phyloP scores from a whole-genome alignment of 2,113 vertebrate genomes.

The Formicarius rufipectus region DNA sequence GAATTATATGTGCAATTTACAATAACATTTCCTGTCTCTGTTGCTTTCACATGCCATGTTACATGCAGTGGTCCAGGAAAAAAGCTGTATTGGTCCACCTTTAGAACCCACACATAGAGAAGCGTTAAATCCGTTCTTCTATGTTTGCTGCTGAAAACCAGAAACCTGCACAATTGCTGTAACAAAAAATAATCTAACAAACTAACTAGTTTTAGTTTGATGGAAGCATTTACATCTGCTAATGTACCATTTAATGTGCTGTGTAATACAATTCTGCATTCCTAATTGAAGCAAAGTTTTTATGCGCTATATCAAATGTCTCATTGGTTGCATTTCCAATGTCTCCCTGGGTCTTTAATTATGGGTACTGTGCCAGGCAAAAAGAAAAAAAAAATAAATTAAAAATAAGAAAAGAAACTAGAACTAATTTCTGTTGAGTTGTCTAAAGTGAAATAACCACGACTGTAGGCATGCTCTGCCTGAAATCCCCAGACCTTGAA shows the following conservation, averaged over 20 bases:
- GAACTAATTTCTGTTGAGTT: background rate
- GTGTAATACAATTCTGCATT: constrained; percentile 31
- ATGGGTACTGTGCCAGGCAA: background rate
- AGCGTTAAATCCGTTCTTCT: background rate
- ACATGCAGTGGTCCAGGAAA: background rate
- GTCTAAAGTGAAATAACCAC: background rate
- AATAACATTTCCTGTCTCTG: background rate
- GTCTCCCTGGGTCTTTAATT: background rate
- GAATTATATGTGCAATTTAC: background rate
- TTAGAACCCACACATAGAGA: background rate
- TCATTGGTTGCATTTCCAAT: constrained; percentile 1
- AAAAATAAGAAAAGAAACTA: background rate
- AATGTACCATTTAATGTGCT: constrained; percentile 48
- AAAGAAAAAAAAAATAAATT: background rate
- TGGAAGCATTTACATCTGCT: constrained; percentile 20
- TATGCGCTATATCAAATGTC: background rate
- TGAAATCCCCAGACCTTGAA: background rate
- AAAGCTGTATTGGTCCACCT: background rate
- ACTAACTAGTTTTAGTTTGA: background rate
- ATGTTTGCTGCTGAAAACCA: background rate
- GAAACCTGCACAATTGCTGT: background rate
- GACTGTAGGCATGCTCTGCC: background rate
- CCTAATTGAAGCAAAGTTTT: constrained; percentile 39
- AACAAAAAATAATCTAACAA: constrained; percentile 6
- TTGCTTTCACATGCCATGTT: background rate